A percentile compares a stretch with the other conserved stretches of the same genome.
Conservation (phyloP, 2,797 vertebrate genomes). For the Hippopotamyrus pictus region DNA sequence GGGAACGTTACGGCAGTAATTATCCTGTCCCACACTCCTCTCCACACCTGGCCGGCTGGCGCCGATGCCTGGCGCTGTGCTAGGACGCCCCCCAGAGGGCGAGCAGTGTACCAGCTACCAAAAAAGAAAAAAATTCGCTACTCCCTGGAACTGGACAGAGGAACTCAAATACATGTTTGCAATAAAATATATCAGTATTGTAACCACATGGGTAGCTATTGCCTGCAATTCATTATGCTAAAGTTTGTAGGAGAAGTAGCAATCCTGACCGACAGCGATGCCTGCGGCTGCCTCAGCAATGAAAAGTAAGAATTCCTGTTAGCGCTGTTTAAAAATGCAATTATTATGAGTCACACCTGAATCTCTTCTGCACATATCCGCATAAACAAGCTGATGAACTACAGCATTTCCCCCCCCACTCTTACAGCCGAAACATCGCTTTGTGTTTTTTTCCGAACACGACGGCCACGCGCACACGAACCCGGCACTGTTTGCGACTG, state of each 20-base stretch:
- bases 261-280: not conserved
- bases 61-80: not conserved
- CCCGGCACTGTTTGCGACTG: not conserved
- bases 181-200: not conserved
- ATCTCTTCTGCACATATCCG: not conserved
- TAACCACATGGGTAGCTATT: not conserved
- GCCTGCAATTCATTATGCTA: not conserved
- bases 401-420: not conserved
- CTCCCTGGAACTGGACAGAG: not conserved
- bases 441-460: not conserved
- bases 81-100: not conserved
- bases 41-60: not conserved
- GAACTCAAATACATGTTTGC: not conserved
- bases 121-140: not conserved
- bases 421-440: not conserved
- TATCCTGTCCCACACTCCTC: constrained; percentile 3
- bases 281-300: not conserved
- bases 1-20: constrained; percentile 11
- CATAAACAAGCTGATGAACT: constrained; percentile 13
- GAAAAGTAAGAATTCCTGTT: not conserved
- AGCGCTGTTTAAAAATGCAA: constrained; percentile 7
- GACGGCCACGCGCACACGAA: too few relatives aligned
- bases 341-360: not conserved
- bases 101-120: too few relatives aligned
- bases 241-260: not conserved